Conservation (phyloP, 2,113 vertebrate genomes). For the Neofelis nebulosa region DNA sequence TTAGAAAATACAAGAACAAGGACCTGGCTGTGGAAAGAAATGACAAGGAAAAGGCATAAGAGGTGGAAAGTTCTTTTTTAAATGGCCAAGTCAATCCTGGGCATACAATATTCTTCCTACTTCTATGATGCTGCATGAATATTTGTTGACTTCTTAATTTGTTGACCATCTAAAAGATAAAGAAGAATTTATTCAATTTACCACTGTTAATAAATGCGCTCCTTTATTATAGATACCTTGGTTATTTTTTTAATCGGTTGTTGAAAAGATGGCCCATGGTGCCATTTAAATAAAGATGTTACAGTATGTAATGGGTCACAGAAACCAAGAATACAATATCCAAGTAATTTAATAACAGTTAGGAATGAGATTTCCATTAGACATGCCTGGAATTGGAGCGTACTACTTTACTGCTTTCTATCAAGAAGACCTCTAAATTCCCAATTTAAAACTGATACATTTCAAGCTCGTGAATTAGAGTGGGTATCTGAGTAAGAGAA, state of each 20-base stretch:
- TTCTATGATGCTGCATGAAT: rapidly evolving
- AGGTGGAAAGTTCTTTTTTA: not conserved
- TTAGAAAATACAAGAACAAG: not conserved
- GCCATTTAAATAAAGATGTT: slow-evolving; percentile 57
- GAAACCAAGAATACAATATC: slow-evolving; percentile 35
- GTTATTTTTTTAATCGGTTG: not conserved
- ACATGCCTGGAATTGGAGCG: slow-evolving; percentile 44
- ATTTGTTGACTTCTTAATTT: not conserved
- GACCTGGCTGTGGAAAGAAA: not conserved
- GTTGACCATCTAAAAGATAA: not conserved
- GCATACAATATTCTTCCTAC: rapidly evolving
- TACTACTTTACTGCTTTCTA: not conserved
- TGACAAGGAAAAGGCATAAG: not conserved
- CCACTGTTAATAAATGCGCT: not conserved
- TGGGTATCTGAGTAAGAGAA: slow-evolving; percentile 49
- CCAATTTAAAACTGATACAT: slow-evolving; percentile 67
- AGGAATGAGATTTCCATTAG: slow-evolving; percentile 58
- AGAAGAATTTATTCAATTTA: not conserved
- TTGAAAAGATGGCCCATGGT: not conserved
- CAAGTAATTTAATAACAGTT: slow-evolving; percentile 64
- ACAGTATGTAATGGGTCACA: not conserved
- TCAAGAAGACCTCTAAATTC: slow-evolving; percentile 58
- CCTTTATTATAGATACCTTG: not conserved
- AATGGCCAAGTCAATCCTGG: not conserved
- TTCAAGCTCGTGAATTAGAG: slow-evolving; percentile 43